Base-by-base conservation (phyloP, 2,888 invertebrate species). In the Platycnemis pennipes region DNA sequence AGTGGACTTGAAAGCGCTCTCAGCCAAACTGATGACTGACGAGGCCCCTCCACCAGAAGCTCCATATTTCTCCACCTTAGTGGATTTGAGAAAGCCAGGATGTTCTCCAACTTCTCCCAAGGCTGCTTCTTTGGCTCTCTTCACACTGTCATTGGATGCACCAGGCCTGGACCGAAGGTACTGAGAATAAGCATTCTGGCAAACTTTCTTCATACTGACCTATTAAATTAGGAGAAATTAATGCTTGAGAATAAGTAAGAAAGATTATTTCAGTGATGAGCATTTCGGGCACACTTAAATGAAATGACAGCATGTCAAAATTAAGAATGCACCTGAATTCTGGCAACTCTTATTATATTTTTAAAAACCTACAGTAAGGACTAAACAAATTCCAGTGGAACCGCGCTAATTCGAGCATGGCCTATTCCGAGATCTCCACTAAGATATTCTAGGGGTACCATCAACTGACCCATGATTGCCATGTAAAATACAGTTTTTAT, bases 61-160 rank as follows among this genome's bases (percentile, higher is more conserved):
- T 5, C 56, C 42, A 22, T 0, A 19, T n/a, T 97, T 96, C 95
- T 97, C 96, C 42, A 96, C 95, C 94, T 96, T 97, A 95, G 95
- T 96, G 95, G 95, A 96, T 95, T 96, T 96, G 94, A 95, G 96
- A 94, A 97, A 97, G 96, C 97, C 97, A 94, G 98, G 98, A 97
- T 98, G 98, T 31, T 97, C 96, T 16, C 97, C 97, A 13, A 97
- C 96, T 8, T 97, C 97, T 8, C 95, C 95, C 45, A 97, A 96
- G 37, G 97, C 96, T 0, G 98, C 96, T 85, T 97, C 97, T 96
- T 99, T 99, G 22, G 98, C 98, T 95, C 99, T 97, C 95, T 98
- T 98, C 95, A 99, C 98, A 95, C 99, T 99, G 96, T 99, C 99
- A 0, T 97, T 97, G 0, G 99, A 99, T 0, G 99, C 99, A 0